Base-by-base conservation (phyloP, 1,140 invertebrate species). In the Platyscapa corneri region DNA sequence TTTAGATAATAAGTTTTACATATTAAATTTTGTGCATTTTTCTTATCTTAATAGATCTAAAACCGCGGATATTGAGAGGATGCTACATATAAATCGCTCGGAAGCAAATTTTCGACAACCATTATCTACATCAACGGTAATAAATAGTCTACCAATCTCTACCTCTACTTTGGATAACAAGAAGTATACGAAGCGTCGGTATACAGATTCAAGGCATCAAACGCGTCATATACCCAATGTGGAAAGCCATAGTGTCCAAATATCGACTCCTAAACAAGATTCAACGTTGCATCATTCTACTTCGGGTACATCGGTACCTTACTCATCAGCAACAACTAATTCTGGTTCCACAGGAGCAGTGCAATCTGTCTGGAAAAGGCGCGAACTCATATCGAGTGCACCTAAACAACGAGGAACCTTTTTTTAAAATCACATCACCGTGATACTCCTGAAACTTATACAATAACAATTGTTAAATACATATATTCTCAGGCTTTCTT, bases 371-470 rank as follows among this genome's bases (percentile, higher is more conserved):
- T 97, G 97, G 94, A 97, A 97, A 91, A 94, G 97, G 70, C 95
- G 96, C 77, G 96, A 97, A 91, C 92, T 97, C 42, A 97, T 97
- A 88, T 96, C 97, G 7, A 97, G 96, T 90, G 95, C 96, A 80
- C 95, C 95, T 8, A 94, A 94, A 89, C 88, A 91, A 79, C 89
- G 90, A 75, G 90, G 91, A 81, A 89, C 87, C 75, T 92, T 90
- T 83, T 91, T 92, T 80, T 92, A 85, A 89, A 34, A 14, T 42
- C 34, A 16, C 32, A 10, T n/a, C 23, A 27, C 20, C 37, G 27
- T 42, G 3, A 74, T 42, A 74, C 20, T 23, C 8, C 8, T 0
- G 0, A 0, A 42, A 14, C 3, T 7, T 74, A n/a, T 74, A 5
- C 42, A 23, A 42, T 14, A 42, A 42, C 37, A 74, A 8, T 74